phyloP scores from a whole-genome alignment of 2,888 invertebrate species.

The Drosophila lacicola region DNA sequence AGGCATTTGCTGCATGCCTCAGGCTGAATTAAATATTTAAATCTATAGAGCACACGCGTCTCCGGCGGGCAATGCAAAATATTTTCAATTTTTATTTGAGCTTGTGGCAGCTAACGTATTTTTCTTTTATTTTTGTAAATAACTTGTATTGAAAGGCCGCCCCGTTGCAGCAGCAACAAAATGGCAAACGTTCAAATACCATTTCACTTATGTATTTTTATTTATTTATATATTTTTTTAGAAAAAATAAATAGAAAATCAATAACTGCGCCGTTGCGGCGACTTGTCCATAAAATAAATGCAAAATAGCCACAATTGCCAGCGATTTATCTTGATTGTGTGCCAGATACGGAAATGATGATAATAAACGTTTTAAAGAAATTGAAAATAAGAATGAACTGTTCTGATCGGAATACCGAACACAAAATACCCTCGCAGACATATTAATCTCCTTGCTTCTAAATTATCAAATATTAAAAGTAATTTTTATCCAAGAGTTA shows the following conservation, averaged over 20 bases:
- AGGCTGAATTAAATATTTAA: constrained; percentile 72
- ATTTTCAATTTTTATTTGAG: constrained; percentile 42
- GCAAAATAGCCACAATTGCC: constrained; percentile 69
- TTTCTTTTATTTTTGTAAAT: constrained; percentile 28
- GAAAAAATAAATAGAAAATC: constrained; percentile 69
- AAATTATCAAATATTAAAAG: too few relatives aligned
- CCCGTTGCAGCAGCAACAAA: constrained; percentile 14
- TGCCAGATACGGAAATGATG: constrained; percentile 54
- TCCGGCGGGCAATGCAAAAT: constrained; percentile 11
- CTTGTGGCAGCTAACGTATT: constrained; percentile 10
- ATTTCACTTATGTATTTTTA: constrained; percentile 20
- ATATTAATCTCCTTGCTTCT: too few relatives aligned
- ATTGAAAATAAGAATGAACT: constrained; percentile 38
- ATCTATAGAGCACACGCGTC: constrained; percentile 42
- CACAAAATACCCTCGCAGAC: not conserved
- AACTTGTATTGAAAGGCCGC: constrained; percentile 36
- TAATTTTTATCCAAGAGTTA: too few relatives aligned
- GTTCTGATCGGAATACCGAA: not conserved
- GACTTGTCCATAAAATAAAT: constrained; percentile 69
- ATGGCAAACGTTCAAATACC: constrained; percentile 27
- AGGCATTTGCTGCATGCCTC: constrained; percentile 23
- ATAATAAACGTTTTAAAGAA: constrained; percentile 71
- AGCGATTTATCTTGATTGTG: constrained; percentile 75
- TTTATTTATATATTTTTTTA: constrained; percentile 25
- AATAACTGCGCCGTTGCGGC: constrained; percentile 70